Conservation (phyloP, 2,113 vertebrate genomes). For the Rhegmatorhina hoffmannsi region DNA sequence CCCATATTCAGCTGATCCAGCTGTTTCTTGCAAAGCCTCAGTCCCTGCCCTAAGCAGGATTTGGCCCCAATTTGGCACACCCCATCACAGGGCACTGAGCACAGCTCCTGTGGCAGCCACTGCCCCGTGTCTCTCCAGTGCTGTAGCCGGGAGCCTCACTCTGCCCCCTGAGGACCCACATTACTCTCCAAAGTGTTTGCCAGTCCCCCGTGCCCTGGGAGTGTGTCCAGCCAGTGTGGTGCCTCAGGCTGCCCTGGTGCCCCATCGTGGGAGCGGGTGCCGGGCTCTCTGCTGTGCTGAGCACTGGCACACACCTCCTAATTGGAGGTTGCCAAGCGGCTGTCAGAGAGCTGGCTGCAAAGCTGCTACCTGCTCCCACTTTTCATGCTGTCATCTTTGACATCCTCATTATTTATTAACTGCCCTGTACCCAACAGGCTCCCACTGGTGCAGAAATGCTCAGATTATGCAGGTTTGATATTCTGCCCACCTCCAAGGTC, state of each 20-base stretch:
- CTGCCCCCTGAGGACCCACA: rapidly evolving
- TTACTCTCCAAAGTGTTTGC: rapidly evolving
- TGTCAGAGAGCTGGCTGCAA: slow-evolving; percentile 39
- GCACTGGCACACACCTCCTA: rapidly evolving
- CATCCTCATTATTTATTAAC: slow-evolving; percentile 66
- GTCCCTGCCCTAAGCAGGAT: neutral
- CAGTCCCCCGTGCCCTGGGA: neutral
- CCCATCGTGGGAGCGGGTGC: rapidly evolving
- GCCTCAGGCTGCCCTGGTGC: neutral
- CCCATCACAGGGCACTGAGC: neutral
- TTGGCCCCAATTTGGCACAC: neutral
- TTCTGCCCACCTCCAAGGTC: slow-evolving; percentile 50
- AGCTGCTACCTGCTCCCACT: slow-evolving; percentile 40
- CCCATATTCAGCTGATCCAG: rapidly evolving
- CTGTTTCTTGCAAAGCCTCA: rapidly evolving
- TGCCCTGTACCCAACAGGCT: slow-evolving; percentile 44
- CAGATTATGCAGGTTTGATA: slow-evolving; percentile 10
- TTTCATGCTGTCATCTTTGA: slow-evolving; percentile 46
- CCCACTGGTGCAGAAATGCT: neutral
- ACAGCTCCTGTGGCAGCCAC: rapidly evolving
- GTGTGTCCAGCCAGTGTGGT: rapidly evolving
- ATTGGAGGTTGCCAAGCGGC: slow-evolving; percentile 36
- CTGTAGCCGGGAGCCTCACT: rapidly evolving
- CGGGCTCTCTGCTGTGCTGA: rapidly evolving
- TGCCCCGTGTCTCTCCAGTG: rapidly evolving